Conservation (phyloP, 2,113 vertebrate species). For the Harpagus bidentatus region DNA sequence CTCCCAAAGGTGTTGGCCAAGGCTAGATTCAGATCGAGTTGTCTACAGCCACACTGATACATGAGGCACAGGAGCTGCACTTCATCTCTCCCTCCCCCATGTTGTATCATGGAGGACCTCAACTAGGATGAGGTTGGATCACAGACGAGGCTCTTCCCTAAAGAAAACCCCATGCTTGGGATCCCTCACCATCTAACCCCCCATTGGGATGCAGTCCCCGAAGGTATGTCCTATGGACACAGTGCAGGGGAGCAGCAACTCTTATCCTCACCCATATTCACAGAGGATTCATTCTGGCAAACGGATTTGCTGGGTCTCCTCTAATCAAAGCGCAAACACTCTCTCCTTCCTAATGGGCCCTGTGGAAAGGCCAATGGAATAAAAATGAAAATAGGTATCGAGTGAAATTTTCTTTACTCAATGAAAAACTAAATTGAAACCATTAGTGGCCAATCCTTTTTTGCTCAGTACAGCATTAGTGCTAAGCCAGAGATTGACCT, state of each 20-base stretch:
- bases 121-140: neutral
- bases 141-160: neutral
- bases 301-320: neutral
- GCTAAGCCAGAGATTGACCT: constrained; percentile 59
- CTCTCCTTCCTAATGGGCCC: neutral
- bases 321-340: neutral
- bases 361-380: constrained; percentile 1
- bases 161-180: neutral
- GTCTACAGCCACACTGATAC: neutral
- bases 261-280: neutral
- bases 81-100: neutral
- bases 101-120: neutral
- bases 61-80: neutral
- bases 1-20: neutral
- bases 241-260: neutral
- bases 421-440: constrained; percentile 60
- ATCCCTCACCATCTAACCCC: neutral
- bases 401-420: constrained; percentile 39
- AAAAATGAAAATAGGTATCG: constrained; percentile 52
- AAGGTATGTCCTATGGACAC: neutral
- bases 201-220: neutral
- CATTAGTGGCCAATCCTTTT: constrained; percentile 57
- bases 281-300: neutral
- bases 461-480: constrained; percentile 31
- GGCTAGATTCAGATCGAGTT: neutral